These are phyloP conservation scores for Pagrus major DNA, from an alignment of 2,113 vertebrate species.

Conservation along the genomic window DNA sequence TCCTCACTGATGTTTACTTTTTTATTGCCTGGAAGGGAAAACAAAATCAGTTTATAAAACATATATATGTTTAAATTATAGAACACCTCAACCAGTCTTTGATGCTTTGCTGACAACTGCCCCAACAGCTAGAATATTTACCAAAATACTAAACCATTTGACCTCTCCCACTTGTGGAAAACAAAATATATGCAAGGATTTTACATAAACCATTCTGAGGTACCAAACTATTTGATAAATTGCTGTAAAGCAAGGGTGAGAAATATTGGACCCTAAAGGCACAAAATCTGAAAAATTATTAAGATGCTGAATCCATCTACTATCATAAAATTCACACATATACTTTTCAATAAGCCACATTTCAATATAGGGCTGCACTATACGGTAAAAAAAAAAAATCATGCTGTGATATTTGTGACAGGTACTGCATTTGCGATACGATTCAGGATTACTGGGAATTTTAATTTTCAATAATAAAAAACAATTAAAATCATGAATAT, in stretches of 20 bases:
- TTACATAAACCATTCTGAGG: neutral
- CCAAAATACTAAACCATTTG: neutral
- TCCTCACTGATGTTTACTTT: conserved; percentile 81
- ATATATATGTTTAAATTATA: conserved; percentile 14
- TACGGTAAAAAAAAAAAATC: too few species aligned
- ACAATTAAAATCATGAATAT: too few species aligned
- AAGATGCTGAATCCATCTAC: neutral
- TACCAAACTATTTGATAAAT: neutral
- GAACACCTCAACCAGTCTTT: neutral
- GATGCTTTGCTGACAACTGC: neutral
- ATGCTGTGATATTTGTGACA: too few species aligned
- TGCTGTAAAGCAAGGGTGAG: neutral
- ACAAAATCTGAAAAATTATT: neutral
- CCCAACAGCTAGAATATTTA: neutral
- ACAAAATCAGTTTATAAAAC: conserved; percentile 54
- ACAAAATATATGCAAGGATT: neutral
- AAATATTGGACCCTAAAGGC: neutral
- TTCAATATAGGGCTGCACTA: too few species aligned
- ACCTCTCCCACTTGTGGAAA: neutral
- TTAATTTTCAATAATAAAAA: too few species aligned
- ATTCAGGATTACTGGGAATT: too few species aligned
- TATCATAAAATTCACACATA: too few species aligned
- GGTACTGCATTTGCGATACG: too few species aligned
- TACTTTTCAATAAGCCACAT: too few species aligned
- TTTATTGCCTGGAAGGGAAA: conserved; percentile 80